Conservation (phyloP, 1,140 invertebrate species). For the Capitella teleta region DNA sequence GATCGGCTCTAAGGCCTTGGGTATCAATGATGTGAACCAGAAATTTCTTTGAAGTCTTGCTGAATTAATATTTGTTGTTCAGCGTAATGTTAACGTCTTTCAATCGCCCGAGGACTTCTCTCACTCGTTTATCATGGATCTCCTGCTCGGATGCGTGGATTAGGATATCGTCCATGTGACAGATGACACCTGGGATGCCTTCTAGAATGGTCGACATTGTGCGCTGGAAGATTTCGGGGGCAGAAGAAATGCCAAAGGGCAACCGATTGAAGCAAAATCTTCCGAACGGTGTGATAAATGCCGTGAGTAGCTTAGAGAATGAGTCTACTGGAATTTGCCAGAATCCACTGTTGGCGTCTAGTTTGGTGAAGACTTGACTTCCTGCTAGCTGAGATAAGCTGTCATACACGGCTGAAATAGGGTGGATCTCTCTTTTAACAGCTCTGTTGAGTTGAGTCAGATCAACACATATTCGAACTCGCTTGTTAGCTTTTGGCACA, state of each 20-base stretch:
- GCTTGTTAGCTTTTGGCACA: no score
- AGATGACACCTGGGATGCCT: constrained; percentile 6
- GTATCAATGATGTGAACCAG: not conserved
- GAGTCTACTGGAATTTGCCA: constrained; percentile 16
- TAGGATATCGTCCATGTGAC: constrained; percentile 13
- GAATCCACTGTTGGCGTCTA: constrained; percentile 18
- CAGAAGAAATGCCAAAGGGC: constrained; percentile 14
- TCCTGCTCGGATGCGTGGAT: not conserved
- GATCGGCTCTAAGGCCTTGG: constrained; percentile 11
- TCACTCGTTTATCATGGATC: constrained; percentile 2
- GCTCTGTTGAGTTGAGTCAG: constrained; percentile 6
- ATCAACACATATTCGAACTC: no score
- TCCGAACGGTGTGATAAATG: constrained; percentile 17
- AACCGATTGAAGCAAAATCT: constrained; percentile 14
- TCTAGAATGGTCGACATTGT: constrained; percentile 5
- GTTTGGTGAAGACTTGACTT: constrained; percentile 10
- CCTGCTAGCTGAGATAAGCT: not conserved
- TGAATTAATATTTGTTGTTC: constrained; percentile 6
- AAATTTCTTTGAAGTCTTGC: not conserved
- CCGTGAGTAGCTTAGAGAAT: constrained; percentile 16
- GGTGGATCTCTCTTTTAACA: constrained; percentile 7
- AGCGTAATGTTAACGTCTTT: not conserved
- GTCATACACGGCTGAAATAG: constrained; percentile 4
- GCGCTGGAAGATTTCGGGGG: constrained; percentile 15
- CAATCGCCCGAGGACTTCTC: not conserved